Conservation (phyloP, 30 jellyfish, hydroid and myxozoan genomes). For the Catostylus mosaicus region DNA sequence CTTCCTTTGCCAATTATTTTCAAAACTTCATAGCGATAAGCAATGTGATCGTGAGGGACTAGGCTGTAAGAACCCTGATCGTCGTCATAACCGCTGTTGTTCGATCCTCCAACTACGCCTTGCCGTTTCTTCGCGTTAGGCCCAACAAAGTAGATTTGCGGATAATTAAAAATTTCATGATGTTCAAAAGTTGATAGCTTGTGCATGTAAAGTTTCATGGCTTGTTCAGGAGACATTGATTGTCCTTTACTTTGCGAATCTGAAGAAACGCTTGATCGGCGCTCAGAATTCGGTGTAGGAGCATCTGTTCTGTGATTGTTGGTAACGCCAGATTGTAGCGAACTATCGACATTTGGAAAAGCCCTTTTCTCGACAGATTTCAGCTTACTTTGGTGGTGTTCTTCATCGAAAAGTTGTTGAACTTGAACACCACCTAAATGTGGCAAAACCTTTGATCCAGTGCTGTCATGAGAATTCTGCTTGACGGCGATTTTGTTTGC, state of each 20-base stretch:
- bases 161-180: slow-evolving; percentile 91
- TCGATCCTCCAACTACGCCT: slow-evolving; percentile 97
- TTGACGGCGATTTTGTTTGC: slow-evolving; percentile 79
- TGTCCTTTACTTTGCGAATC: slow-evolving; percentile 93
- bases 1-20: slow-evolving; percentile 94
- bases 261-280: slow-evolving; percentile 88
- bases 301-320: slow-evolving; percentile 59
- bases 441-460: slow-evolving; percentile 77
- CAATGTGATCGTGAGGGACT: slow-evolving; percentile 95
- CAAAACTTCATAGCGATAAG: slow-evolving; percentile 87
- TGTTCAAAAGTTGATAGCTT: slow-evolving; percentile 93
- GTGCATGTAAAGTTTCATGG: slow-evolving; percentile 93
- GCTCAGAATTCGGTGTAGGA: slow-evolving; percentile 77
- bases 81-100: slow-evolving; percentile 95
- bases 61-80: slow-evolving; percentile 93
- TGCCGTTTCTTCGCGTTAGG: slow-evolving; percentile 96
- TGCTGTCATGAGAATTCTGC: slow-evolving; percentile 75
- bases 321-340: slow-evolving; percentile 55
- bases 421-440: slow-evolving; percentile 92
- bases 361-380: slow-evolving; percentile 75
- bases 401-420: slow-evolving; percentile 89
- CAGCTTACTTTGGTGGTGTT: slow-evolving; percentile 69
- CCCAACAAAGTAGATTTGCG: slow-evolving; percentile 93
- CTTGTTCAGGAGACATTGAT: slow-evolving; percentile 87
- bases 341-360: slow-evolving; percentile 77